phyloP scores from a whole-genome alignment of 2,888 invertebrate species.

The Gnatocerus cornutus region DNA sequence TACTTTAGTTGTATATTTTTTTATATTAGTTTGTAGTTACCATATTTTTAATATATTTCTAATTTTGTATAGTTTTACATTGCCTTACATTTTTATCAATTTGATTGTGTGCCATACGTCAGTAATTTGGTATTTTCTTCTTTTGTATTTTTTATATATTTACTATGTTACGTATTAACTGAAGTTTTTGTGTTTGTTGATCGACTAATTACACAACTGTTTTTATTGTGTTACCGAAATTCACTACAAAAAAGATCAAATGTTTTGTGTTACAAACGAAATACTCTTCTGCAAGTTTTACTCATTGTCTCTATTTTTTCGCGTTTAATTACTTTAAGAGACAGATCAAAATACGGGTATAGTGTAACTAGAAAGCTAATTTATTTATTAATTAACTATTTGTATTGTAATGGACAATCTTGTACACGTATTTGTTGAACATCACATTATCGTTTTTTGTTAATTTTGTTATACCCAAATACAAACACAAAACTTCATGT shows the following conservation, averaged over 20 bases:
- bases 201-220: not conserved
- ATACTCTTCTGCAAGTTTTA: slow-evolving; percentile 35
- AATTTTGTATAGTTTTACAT: slow-evolving; percentile 44
- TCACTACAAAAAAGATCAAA: not conserved
- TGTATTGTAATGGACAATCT: not conserved
- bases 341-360: slow-evolving; percentile 45
- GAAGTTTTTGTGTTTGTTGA: slow-evolving; percentile 50
- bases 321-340: slow-evolving; percentile 25
- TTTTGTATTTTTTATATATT: slow-evolving; percentile 16
- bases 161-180: slow-evolving; percentile 29
- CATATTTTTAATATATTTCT: slow-evolving; percentile 47
- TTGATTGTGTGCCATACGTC: slow-evolving; percentile 44
- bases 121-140: slow-evolving; percentile 30
- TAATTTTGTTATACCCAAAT: slow-evolving; percentile 22
- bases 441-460: slow-evolving; percentile 21
- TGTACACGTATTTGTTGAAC: slow-evolving; percentile 22
- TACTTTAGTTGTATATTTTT: slow-evolving; percentile 49
- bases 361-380: slow-evolving; percentile 36
- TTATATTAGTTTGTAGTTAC: slow-evolving; percentile 52
- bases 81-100: slow-evolving; percentile 44
- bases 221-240: not conserved
- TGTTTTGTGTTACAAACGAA: not conserved
- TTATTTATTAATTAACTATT: slow-evolving; percentile 34
- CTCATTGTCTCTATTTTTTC: slow-evolving; percentile 33
- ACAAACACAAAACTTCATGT: slow-evolving; percentile 51